Percentiles rank a stretch among this genome's conserved stretches.
Conservation (phyloP, 1,140 invertebrate species). For the Macrosteles quadrilineatus region DNA sequence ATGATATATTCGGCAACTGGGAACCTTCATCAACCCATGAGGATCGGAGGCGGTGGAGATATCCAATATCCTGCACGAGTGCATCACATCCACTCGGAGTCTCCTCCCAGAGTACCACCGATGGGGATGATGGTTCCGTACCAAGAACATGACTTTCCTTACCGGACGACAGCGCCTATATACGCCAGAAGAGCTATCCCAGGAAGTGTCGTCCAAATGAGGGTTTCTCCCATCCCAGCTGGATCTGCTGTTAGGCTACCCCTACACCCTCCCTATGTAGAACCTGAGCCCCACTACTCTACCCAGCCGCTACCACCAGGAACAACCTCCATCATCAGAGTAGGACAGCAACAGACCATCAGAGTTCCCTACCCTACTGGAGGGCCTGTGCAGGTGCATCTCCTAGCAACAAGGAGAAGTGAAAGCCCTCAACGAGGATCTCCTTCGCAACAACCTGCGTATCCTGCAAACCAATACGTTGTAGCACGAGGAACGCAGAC, state of each 20-base stretch:
- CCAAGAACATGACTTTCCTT: slow-evolving; percentile 37
- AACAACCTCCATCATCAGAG: slow-evolving; percentile 41
- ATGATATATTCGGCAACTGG: slow-evolving; percentile 39
- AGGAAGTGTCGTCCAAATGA: slow-evolving; percentile 37
- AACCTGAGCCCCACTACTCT: slow-evolving; percentile 38
- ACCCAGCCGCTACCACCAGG: slow-evolving; percentile 30
- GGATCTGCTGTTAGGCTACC: slow-evolving; percentile 21
- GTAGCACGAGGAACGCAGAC: slow-evolving; percentile 53
- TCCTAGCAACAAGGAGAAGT: slow-evolving; percentile 44
- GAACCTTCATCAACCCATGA: slow-evolving; percentile 33
- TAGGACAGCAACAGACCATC: slow-evolving; percentile 46
- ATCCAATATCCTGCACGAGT: slow-evolving; percentile 37
- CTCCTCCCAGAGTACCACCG: slow-evolving; percentile 47
- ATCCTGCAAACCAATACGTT: slow-evolving; percentile 44
- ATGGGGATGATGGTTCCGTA: slow-evolving; percentile 41
- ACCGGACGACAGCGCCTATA: slow-evolving; percentile 41
- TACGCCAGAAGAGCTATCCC: slow-evolving; percentile 38
- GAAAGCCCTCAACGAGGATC: slow-evolving; percentile 46
- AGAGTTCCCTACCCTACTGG: slow-evolving; percentile 46
- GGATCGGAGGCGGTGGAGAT: slow-evolving; percentile 31
- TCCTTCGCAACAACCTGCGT: slow-evolving; percentile 27
- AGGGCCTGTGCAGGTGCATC: slow-evolving; percentile 47
- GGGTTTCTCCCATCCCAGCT: slow-evolving; percentile 31
- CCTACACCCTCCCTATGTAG: slow-evolving; percentile 12
- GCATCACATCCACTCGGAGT: slow-evolving; percentile 51